phyloP scores from a whole-genome alignment of 2,888 invertebrate species.

The Trissolcus japonicus region DNA sequence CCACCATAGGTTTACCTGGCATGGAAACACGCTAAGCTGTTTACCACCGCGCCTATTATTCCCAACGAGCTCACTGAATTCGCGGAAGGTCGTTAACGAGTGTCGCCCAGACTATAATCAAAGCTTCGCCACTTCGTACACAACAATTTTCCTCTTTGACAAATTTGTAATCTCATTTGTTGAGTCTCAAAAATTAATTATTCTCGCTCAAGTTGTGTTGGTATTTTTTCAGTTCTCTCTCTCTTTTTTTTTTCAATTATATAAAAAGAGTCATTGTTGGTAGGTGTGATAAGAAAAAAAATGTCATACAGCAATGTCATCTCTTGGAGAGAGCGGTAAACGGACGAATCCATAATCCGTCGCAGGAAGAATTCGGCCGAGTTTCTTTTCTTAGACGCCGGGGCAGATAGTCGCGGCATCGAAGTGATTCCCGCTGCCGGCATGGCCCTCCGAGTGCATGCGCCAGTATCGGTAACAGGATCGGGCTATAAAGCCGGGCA shows the following conservation, averaged over 20 bases:
- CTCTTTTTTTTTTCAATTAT: background rate
- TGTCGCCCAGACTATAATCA: slow-evolving; percentile 9
- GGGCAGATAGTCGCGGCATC: slow-evolving; percentile 60
- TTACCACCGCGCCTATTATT: slow-evolving; percentile 30
- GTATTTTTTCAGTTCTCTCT: background rate
- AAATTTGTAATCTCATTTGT: too few relatives aligned
- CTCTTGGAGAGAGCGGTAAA: slow-evolving; percentile 28
- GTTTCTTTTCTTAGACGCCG: slow-evolving; percentile 58
- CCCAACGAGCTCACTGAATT: slow-evolving; percentile 15
- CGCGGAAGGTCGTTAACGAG: slow-evolving; percentile 29
- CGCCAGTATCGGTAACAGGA: slow-evolving; percentile 66
- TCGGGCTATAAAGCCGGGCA: slow-evolving; percentile 71
- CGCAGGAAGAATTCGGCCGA: slow-evolving; percentile 51
- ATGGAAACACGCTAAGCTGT: slow-evolving; percentile 62
- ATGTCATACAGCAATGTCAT: slow-evolving; percentile 37
- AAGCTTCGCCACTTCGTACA: background rate
- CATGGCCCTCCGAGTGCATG: slow-evolving; percentile 49
- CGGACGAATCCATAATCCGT: slow-evolving; percentile 49
- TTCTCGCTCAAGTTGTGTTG: background rate
- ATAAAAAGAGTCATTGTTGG: slow-evolving; percentile 14
- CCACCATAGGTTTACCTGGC: slow-evolving; percentile 60
- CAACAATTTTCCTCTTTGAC: too few relatives aligned
- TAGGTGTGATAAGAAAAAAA: slow-evolving; percentile 42
- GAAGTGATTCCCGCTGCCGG: slow-evolving; percentile 59
- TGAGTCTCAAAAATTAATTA: background rate